Evolutionary conservation across 2,113 vertebrate genomes (phyloP).

Genomic region (Puntigrus tetrazona): DNA sequence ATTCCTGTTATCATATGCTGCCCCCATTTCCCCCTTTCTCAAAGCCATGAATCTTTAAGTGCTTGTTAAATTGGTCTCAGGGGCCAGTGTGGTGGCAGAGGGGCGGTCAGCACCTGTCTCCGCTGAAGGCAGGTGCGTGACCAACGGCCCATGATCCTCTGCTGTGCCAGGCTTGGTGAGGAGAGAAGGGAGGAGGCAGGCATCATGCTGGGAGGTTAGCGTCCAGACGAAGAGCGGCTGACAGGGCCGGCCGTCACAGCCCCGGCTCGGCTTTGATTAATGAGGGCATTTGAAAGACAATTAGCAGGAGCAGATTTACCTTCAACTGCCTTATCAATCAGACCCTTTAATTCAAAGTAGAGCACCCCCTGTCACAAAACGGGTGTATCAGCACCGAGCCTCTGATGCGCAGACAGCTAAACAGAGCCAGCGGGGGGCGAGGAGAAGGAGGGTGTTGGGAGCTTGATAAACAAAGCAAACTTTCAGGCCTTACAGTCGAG

Average conservation of each 20-base stretch:
- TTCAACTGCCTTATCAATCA: constrained; percentile 94
- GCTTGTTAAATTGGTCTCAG: constrained; percentile 90
- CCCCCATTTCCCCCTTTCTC: constrained; percentile 82
- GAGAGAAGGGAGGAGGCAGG: constrained; percentile 73
- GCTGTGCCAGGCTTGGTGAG: constrained; percentile 72
- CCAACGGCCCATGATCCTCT: constrained; percentile 78
- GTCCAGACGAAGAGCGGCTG: constrained; percentile 73
- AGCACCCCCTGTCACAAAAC: constrained; percentile 70
- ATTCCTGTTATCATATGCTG: constrained; percentile 92
- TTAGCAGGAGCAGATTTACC: constrained; percentile 93
- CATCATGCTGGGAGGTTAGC: constrained; percentile 85
- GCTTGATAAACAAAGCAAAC: constrained; percentile 38
- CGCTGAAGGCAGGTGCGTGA: constrained; percentile 84
- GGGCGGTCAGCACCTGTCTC: constrained; percentile 80
- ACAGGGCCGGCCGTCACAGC: constrained; percentile 82
- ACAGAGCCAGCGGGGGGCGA: constrained; percentile 58
- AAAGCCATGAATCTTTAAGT: constrained; percentile 94
- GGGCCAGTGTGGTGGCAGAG: constrained; percentile 79
- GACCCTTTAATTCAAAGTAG: constrained; percentile 82
- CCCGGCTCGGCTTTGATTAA: constrained; percentile 86
- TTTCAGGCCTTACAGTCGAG: background rate
- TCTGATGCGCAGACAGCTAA: constrained; percentile 60
- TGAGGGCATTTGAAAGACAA: constrained; percentile 99
- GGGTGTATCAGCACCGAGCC: constrained; percentile 72
- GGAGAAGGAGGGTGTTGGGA: background rate